These are phyloP conservation scores for Cephalophus harveyi DNA, from an alignment of 2,113 vertebrate species.

Conservation along the genomic window DNA sequence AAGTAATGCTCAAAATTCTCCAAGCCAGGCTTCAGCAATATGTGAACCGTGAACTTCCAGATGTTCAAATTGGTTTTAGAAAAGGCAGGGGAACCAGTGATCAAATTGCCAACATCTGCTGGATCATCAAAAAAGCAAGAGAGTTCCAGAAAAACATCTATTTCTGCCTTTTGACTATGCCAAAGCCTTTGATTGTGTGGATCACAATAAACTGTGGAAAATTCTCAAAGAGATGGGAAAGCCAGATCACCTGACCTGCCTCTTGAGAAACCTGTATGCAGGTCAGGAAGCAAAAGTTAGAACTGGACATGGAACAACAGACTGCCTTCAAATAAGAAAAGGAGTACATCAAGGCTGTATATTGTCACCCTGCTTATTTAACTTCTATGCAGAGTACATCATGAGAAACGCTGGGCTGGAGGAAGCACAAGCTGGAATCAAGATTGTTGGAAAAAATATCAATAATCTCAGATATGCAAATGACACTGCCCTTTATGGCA, in stretches of 20 bases:
- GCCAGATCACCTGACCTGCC: background rate
- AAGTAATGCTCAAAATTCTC: background rate
- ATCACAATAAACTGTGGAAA: background rate
- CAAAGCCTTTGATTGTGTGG: background rate
- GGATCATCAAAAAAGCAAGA: background rate
- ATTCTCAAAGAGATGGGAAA: background rate
- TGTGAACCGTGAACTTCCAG: accelerated
- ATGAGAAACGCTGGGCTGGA: accelerated
- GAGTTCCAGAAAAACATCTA: background rate
- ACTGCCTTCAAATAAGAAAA: background rate
- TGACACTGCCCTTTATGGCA: background rate
- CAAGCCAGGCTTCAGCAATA: background rate
- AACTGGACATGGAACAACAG: background rate
- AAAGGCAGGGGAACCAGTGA: background rate
- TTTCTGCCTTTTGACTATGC: background rate
- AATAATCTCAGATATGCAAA: background rate
- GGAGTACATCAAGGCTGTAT: background rate
- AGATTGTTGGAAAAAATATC: background rate
- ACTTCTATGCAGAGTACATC: background rate
- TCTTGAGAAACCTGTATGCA: background rate
- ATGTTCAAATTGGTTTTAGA: background rate
- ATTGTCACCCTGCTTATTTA: background rate
- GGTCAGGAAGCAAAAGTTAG: background rate
- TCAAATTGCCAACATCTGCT: background rate
- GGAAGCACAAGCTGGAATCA: background rate